phyloP scores from a whole-genome alignment of 2,888 invertebrate genomes.

The Synergus japonicus region DNA sequence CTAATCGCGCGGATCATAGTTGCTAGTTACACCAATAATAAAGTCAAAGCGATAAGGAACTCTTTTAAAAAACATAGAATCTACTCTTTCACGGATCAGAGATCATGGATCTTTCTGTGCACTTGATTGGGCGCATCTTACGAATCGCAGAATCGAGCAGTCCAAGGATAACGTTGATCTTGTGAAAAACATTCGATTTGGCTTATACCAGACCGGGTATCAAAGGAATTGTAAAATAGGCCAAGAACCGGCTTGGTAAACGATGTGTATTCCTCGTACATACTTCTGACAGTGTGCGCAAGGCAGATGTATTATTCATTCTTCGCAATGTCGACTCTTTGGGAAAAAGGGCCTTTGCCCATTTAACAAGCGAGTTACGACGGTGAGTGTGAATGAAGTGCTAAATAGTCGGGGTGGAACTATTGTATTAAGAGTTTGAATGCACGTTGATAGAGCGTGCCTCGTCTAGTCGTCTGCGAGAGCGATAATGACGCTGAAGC shows the following conservation, averaged over 20 bases:
- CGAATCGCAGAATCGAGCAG: slow-evolving; percentile 11
- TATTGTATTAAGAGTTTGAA: slow-evolving; percentile 8
- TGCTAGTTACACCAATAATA: not conserved
- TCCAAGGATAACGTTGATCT: slow-evolving; percentile 33
- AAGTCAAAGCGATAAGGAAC: not conserved
- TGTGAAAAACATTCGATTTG: slow-evolving; percentile 34
- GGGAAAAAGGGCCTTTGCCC: slow-evolving; percentile 22
- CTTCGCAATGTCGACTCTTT: slow-evolving; percentile 23
- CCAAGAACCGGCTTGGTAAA: slow-evolving; percentile 43
- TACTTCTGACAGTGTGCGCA: slow-evolving; percentile 36
- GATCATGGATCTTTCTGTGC: slow-evolving; percentile 14
- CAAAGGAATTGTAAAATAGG: slow-evolving; percentile 47
- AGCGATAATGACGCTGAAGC: slow-evolving; percentile 42
- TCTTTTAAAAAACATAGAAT: not conserved
- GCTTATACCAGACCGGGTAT: slow-evolving; percentile 40
- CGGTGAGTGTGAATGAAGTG: slow-evolving; percentile 38
- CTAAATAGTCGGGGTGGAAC: slow-evolving; percentile 20
- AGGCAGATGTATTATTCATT: slow-evolving; percentile 43
- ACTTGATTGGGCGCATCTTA: slow-evolving; percentile 36
- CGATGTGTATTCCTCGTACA: slow-evolving; percentile 40
- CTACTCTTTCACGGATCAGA: slow-evolving; percentile 25
- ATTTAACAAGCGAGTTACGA: slow-evolving; percentile 38
- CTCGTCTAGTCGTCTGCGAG: not conserved
- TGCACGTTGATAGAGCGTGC: not conserved
- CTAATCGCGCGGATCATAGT: too few species aligned